Evolutionary conservation across 37 sponge, comb jelly and placozoan species (phyloP).

Genomic region (Halisarca cf. caerulea): DNA sequence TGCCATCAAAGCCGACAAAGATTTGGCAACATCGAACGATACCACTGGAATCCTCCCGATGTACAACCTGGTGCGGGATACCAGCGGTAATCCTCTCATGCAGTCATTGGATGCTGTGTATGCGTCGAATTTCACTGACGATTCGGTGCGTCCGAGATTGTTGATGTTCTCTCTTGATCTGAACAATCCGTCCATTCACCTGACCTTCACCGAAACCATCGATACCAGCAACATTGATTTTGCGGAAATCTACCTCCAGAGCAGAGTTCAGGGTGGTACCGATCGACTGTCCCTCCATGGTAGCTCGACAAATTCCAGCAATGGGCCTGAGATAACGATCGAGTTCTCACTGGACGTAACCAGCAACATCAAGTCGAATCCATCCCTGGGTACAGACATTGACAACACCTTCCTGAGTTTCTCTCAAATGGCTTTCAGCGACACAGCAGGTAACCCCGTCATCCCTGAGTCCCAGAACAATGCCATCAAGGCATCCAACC

Average conservation of each 20-base stretch:
- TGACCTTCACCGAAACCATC: constrained; percentile 86
- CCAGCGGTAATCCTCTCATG: constrained; percentile 43
- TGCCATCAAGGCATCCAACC: constrained; percentile 53
- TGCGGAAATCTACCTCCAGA: constrained; percentile 56
- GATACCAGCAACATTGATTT: constrained; percentile 49
- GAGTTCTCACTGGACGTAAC: constrained; percentile 51
- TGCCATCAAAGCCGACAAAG: constrained; percentile 57
- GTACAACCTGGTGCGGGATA: constrained; percentile 66
- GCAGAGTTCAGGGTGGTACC: constrained; percentile 31
- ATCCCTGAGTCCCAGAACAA: constrained; percentile 18
- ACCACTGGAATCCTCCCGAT: constrained; percentile 60
- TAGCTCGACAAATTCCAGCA: constrained; percentile 36
- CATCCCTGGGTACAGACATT: constrained; percentile 41
- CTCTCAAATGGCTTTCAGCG: constrained; percentile 49
- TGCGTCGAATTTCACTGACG: constrained; percentile 41
- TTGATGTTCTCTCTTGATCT: constrained; percentile 64
- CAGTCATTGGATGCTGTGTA: constrained; percentile 34
- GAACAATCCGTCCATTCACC: constrained; percentile 40
- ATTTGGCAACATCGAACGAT: constrained; percentile 42
- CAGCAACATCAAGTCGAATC: constrained; percentile 59
- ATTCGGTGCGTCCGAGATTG: constrained; percentile 59
- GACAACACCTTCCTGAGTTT: constrained; percentile 70
- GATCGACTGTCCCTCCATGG: constrained; percentile 44
- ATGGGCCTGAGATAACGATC: constrained; percentile 44
- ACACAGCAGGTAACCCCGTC: constrained; percentile 67